Percentiles rank a stretch among this genome's conserved stretches.
These are phyloP conservation scores for Lasioglossum zephyrum DNA, from an alignment of 2,888 invertebrate species.

Conservation along the genomic window DNA sequence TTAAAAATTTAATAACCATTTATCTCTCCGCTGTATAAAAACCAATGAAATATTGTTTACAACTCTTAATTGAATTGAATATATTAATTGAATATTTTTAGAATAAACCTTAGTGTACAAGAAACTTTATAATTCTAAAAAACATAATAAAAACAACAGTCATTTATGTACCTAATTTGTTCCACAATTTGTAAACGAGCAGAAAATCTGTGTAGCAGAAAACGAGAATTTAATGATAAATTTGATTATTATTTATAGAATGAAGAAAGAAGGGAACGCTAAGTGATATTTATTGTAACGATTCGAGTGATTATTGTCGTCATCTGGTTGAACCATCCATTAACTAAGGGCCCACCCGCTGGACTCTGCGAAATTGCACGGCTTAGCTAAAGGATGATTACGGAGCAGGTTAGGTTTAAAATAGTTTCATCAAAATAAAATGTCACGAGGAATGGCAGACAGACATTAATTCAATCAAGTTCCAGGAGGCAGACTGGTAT, in stretches of 20 bases:
- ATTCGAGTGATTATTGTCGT: background rate
- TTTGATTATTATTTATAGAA: background rate
- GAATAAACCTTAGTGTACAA: background rate
- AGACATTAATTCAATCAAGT: constrained; percentile 13
- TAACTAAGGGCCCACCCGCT: background rate
- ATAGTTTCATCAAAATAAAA: background rate
- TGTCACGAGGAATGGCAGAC: background rate
- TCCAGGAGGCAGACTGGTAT: background rate
- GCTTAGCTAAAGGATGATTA: constrained; percentile 7
- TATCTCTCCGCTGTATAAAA: background rate
- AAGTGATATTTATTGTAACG: background rate
- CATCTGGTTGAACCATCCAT: background rate
- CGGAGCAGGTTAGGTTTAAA: background rate
- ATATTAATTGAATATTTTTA: background rate
- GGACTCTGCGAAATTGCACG: background rate
- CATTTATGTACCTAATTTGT: background rate
- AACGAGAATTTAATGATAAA: background rate
- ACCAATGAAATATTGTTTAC: background rate
- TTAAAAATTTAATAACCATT: background rate
- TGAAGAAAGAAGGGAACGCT: background rate
- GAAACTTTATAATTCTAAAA: background rate
- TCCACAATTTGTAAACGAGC: background rate
- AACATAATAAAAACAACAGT: background rate
- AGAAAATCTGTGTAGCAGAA: background rate
- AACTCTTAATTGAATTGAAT: background rate